phyloP scores from a whole-genome alignment of 2,797 vertebrate species.

The Megaceryle alcyon region DNA sequence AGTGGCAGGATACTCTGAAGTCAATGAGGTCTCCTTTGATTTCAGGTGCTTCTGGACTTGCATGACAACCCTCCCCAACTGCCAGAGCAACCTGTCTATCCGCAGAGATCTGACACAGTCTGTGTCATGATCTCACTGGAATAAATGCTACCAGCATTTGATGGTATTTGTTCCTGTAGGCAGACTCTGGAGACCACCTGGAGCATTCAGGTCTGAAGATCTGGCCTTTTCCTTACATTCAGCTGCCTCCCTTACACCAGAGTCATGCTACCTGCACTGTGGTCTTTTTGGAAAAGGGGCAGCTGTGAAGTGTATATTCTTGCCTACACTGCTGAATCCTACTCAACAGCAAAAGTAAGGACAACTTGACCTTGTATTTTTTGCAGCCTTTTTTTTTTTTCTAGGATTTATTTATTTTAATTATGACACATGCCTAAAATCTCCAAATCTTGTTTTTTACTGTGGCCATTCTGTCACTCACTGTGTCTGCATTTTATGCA shows the following conservation, averaged over 20 bases:
- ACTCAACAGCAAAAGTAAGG: neutral
- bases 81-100: neutral
- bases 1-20: neutral
- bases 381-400: neutral
- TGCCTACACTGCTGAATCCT: neutral
- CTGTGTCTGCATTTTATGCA: neutral
- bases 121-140: neutral
- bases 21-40: neutral
- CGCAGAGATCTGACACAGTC: neutral
- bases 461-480: neutral
- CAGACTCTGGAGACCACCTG: neutral
- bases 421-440: neutral
- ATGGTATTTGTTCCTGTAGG: neutral
- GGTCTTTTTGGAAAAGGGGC: neutral
- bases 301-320: neutral
- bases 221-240: neutral
- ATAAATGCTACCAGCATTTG: neutral
- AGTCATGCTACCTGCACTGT: neutral
- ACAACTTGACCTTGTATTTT: neutral
- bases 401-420: neutral
- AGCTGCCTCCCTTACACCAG: neutral
- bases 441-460: neutral
- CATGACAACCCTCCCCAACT: neutral
- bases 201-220: neutral
- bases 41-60: neutral